These are phyloP conservation scores for Halcyon malimbica DNA, from an alignment of 2,113 vertebrate genomes.

Conservation along the genomic window DNA sequence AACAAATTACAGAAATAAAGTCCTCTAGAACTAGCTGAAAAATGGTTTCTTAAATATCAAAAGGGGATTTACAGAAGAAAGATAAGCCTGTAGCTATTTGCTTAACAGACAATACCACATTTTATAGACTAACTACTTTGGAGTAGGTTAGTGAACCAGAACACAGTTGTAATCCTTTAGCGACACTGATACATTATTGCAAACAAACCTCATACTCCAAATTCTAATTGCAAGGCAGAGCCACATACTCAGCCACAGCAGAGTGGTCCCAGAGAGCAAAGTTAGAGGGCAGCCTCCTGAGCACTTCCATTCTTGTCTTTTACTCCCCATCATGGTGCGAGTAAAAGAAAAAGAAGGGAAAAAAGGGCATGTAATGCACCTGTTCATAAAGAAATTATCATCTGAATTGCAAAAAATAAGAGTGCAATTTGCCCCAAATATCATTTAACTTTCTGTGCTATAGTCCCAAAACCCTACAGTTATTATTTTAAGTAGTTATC, in stretches of 20 bases:
- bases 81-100: neutral
- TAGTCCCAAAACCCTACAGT: neutral
- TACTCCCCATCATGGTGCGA: neutral
- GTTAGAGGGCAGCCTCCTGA: neutral
- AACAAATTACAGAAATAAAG: neutral
- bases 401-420: neutral
- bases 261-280: accelerated
- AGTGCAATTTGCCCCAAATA: neutral
- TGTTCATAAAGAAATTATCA: neutral
- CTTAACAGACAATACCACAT: neutral
- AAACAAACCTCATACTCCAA: neutral
- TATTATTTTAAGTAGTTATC: neutral
- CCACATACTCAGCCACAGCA: neutral
- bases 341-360: neutral
- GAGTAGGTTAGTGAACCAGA: neutral
- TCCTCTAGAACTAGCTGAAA: neutral
- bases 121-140: neutral
- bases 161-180: neutral
- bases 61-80: neutral
- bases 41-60: neutral
- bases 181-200: neutral
- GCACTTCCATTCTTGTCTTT: neutral
- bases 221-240: neutral
- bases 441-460: neutral
- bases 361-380: neutral